Percentiles rank a stretch among this genome's conserved stretches.
Evolutionary conservation across 2,113 vertebrate genomes (phyloP).

Genomic region (Glareola pratincola): DNA sequence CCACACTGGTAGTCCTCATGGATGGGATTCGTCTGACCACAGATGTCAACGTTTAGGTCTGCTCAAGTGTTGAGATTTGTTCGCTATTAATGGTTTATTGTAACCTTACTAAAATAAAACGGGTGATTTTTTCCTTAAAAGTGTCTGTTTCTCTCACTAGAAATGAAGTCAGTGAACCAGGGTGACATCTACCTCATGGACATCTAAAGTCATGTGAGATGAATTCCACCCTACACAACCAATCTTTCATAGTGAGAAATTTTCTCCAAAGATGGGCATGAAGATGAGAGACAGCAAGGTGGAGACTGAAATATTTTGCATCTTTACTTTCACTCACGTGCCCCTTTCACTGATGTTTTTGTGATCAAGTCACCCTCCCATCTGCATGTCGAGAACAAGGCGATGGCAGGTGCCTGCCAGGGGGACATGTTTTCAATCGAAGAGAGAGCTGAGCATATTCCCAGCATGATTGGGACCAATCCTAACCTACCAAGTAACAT

Average conservation of each 20-base stretch:
- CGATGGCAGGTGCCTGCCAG: not conserved
- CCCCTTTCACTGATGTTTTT: not conserved
- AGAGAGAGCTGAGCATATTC: not conserved
- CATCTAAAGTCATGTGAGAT: not conserved
- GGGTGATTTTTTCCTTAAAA: not conserved
- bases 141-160: not conserved
- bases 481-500: not conserved
- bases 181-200: not conserved
- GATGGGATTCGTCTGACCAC: not conserved
- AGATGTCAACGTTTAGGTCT: not conserved
- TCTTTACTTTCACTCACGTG: not conserved
- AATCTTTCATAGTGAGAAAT: not conserved
- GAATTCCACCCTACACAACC: not conserved
- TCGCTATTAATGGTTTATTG: not conserved
- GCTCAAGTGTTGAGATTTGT: not conserved
- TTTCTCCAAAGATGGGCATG: not conserved
- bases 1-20: not conserved
- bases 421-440: not conserved
- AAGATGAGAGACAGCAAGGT: not conserved
- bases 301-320: not conserved
- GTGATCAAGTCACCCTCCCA: not conserved
- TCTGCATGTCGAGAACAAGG: not conserved
- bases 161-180: not conserved
- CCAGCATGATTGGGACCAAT: not conserved
- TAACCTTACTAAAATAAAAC: not conserved